These are phyloP conservation scores for Semicossyphus pulcher DNA, from an alignment of 2,113 vertebrate genomes.

Conservation along the genomic window DNA sequence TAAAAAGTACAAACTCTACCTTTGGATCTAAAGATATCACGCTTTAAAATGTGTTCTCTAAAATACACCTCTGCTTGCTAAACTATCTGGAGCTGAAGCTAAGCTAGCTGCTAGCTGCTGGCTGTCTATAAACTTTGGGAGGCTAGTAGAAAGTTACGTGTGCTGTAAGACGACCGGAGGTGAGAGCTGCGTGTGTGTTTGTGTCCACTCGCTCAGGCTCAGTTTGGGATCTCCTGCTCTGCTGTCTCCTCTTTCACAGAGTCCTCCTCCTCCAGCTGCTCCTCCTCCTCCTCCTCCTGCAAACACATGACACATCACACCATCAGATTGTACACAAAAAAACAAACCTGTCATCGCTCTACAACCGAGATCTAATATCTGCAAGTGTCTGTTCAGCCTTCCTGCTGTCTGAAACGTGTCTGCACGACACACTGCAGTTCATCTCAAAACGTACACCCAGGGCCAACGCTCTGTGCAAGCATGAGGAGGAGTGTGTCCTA, in stretches of 20 bases:
- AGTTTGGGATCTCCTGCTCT: slow-evolving; percentile 76
- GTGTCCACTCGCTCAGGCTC: slow-evolving; percentile 27
- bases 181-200: slow-evolving; percentile 2
- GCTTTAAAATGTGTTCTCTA: slow-evolving; percentile 40
- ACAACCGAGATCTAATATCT: too few species aligned
- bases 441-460: too few species aligned
- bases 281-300: slow-evolving; percentile 82
- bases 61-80: slow-evolving; percentile 56
- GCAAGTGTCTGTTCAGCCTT: too few species aligned
- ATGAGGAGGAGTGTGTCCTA: too few species aligned
- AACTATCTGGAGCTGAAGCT: slow-evolving; percentile 16
- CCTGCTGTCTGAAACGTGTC: too few species aligned
- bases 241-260: slow-evolving; percentile 84
- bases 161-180: slow-evolving; percentile 42
- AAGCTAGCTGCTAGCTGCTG: slow-evolving; percentile 40
- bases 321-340: neutral
- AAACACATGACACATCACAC: slow-evolving; percentile 32
- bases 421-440: too few species aligned
- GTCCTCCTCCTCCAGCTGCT: slow-evolving; percentile 74
- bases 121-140: slow-evolving; percentile 44
- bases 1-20: slow-evolving; percentile 62
- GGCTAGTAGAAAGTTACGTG: slow-evolving; percentile 55
- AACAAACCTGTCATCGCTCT: neutral
- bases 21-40: slow-evolving; percentile 35
- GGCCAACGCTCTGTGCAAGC: too few species aligned